A percentile compares a stretch with the other conserved stretches of the same genome.
These are phyloP conservation scores for Abrostola triplasia DNA, from an alignment of 2,888 invertebrate genomes.

Conservation along the genomic window DNA sequence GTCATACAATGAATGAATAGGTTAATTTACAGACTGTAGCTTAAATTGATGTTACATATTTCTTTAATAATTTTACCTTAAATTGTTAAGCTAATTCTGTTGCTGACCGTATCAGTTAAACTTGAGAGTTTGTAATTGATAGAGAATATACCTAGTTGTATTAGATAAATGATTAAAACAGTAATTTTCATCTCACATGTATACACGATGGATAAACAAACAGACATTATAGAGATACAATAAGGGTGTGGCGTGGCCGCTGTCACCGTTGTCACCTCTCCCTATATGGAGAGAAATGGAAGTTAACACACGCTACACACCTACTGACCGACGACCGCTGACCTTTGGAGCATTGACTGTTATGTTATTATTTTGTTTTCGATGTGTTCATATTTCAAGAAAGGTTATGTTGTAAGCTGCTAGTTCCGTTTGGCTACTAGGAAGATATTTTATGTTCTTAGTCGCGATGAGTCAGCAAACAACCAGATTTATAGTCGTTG, in stretches of 20 bases:
- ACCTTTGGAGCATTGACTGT: conserved; percentile 56
- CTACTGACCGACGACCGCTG: conserved; percentile 68
- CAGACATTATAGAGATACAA: conserved; percentile 24
- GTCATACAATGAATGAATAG: neutral
- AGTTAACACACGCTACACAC: conserved; percentile 55
- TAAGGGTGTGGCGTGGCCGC: conserved; percentile 48
- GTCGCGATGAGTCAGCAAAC: neutral
- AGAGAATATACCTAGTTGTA: conserved; percentile 2
- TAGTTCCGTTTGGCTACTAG: neutral
- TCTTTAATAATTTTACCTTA: no score
- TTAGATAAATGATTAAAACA: neutral
- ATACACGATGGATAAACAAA: conserved; percentile 14
- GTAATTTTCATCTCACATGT: neutral
- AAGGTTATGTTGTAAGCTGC: neutral
- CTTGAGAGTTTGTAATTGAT: no score
- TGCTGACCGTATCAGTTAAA: no score
- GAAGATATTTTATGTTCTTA: neutral
- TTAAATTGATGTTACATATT: no score
- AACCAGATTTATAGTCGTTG: neutral
- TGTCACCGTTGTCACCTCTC: conserved; percentile 64
- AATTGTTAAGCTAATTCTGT: no score
- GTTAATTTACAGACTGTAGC: no score
- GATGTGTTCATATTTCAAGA: conserved; percentile 49
- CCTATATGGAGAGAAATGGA: conserved; percentile 81
- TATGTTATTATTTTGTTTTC: conserved; percentile 31